Conservation (phyloP, 1,140 invertebrate species). For the Drosophila micromelanica region DNA sequence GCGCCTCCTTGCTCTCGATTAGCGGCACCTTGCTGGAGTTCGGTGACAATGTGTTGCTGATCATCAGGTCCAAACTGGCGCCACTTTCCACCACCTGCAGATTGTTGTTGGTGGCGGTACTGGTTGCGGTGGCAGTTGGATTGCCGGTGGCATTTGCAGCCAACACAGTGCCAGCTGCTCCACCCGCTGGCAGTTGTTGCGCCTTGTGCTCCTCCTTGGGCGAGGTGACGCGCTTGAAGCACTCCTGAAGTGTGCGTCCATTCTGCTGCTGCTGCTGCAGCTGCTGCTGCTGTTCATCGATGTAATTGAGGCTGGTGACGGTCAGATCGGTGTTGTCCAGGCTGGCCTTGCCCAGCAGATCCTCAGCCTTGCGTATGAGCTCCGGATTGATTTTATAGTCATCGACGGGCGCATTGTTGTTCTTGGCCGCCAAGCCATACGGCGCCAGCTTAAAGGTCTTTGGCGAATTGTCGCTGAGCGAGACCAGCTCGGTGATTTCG, state of each 20-base stretch:
- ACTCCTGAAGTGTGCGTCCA: conserved; percentile 68
- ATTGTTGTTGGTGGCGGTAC: conserved; percentile 58
- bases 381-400: conserved; percentile 83
- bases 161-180: background rate
- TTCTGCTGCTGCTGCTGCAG: conserved; percentile 59
- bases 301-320: conserved; percentile 86
- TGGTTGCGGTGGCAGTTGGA: conserved; percentile 11
- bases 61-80: conserved; percentile 79
- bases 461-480: conserved; percentile 84
- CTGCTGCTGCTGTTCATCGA: conserved; percentile 85
- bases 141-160: conserved; percentile 1
- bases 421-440: conserved; percentile 63
- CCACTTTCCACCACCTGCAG: conserved; percentile 85
- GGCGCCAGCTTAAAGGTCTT: conserved; percentile 79
- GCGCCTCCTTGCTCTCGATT: conserved; percentile 85
- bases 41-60: conserved; percentile 87
- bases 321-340: conserved; percentile 87
- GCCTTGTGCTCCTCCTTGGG: conserved; percentile 64
- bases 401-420: conserved; percentile 65
- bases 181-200: background rate
- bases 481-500: conserved; percentile 85
- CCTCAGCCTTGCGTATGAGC: conserved; percentile 82
- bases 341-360: conserved; percentile 80
- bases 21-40: conserved; percentile 91
- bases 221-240: conserved; percentile 64